These are phyloP conservation scores for Gerris lacustris DNA, from an alignment of 2,888 invertebrate genomes.

Conservation along the genomic window DNA sequence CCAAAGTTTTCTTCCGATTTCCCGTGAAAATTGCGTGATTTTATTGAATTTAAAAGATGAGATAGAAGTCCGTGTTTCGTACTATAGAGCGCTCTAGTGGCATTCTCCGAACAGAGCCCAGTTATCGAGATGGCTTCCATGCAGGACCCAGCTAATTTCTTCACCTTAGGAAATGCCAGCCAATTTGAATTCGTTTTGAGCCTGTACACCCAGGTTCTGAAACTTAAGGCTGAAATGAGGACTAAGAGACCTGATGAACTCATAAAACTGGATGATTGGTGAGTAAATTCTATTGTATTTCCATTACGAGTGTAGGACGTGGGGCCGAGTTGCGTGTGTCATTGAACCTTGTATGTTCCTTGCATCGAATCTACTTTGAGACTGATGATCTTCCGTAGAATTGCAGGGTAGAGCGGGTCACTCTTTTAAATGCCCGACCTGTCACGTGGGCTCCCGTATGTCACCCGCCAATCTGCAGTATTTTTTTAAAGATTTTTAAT, in stretches of 20 bases:
- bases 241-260: slow-evolving; percentile 88
- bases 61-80: not conserved
- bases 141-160: slow-evolving; percentile 87
- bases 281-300: slow-evolving; percentile 39
- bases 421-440: slow-evolving; percentile 33
- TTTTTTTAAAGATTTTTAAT: not conserved
- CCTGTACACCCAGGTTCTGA: slow-evolving; percentile 81
- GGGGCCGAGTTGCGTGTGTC: slow-evolving; percentile 29
- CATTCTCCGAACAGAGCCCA: slow-evolving; percentile 17
- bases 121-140: slow-evolving; percentile 57
- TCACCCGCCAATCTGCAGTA: slow-evolving; percentile 41
- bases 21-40: not conserved
- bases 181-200: slow-evolving; percentile 80
- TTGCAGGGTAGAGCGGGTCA: slow-evolving; percentile 22
- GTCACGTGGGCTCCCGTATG: slow-evolving; percentile 58
- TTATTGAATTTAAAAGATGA: not conserved
- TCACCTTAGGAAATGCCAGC: slow-evolving; percentile 68
- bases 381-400: slow-evolving; percentile 27
- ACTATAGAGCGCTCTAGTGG: slow-evolving; percentile 23
- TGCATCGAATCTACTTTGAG: slow-evolving; percentile 23
- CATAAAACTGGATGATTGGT: slow-evolving; percentile 90
- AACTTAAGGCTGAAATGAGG: slow-evolving; percentile 78
- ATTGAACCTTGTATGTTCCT: slow-evolving; percentile 37
- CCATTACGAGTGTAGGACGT: slow-evolving; percentile 5
- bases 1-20: not conserved